Evolutionary conservation across 2,797 vertebrate genomes (phyloP), one percentile per base, ranked within the genome.

Genomic region (Acanthis flammea): DNA sequence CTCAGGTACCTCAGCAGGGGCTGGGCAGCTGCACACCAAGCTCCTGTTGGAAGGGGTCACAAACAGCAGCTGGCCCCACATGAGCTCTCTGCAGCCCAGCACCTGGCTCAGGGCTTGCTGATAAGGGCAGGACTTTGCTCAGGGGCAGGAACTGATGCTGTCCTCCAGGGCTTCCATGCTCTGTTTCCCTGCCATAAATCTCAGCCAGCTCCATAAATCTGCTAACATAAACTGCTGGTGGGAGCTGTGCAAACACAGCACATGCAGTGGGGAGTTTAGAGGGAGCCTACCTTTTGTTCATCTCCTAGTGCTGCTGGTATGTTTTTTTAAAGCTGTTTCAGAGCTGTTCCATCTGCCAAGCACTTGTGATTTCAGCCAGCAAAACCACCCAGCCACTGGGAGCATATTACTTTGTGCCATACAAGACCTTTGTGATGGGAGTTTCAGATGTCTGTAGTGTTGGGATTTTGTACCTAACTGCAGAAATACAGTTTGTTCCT

Each of bases 41-140:
- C 44, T 60, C 48, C 9, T 25, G 25, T 15, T 53, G 33, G 39
- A 68, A 62, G 42, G 30, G 58, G 82, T 33, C 76, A 33, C 62
- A 37, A 39, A 44, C 19, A 1, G 10, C 67, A 71, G 78, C 58
- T 58, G 54, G 51, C 35, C 54, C 54, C 65, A 74, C 31, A n/a
- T 0, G 25, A 66, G 62, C 71, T 18, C 37, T 27, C 47, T 33
- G 80, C 54, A 74, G 73, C 54, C 57, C 68, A 58, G 54, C 72
- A 58, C 54, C 91, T 45, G 86, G 45, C 74, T 54, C 28, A 1
- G 42, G 47, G 44, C 53, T 83, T 2, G 2, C 65, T 37, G 83
- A 71, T 91, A 89, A 93, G 53, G 65, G 86, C 88, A 93, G 80
- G 67, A 82, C 80, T 95, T 95, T 72, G 92, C 71, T 63, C 76